These are phyloP conservation scores for Artibeus jamaicensis DNA, from an alignment of 2,797 vertebrate species.

Conservation along the genomic window DNA sequence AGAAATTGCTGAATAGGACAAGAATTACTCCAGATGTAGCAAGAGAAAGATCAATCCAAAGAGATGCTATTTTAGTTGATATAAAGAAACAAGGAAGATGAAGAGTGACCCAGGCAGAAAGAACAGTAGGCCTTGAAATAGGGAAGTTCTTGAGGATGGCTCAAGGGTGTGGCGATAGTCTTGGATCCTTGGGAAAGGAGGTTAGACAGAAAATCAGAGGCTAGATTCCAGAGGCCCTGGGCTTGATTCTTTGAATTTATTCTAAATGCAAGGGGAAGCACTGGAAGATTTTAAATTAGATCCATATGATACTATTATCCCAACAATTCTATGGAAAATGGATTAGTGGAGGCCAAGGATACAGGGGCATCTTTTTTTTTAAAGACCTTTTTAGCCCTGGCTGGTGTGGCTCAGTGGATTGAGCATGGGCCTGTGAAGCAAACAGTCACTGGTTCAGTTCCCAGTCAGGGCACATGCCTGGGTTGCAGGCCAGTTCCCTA, in stretches of 20 bases:
- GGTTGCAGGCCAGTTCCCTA: too few species aligned
- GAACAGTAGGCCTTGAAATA: neutral
- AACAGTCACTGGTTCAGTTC: too few species aligned
- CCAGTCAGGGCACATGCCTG: too few species aligned
- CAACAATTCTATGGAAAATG: neutral
- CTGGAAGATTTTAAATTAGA: neutral
- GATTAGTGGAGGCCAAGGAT: neutral
- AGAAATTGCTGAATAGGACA: neutral
- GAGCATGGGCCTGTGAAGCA: too few species aligned
- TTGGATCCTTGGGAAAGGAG: neutral
- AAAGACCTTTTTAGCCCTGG: too few species aligned
- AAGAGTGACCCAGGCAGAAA: neutral
- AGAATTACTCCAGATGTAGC: neutral
- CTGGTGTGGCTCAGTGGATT: too few species aligned
- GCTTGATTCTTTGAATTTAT: neutral
- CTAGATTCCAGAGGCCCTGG: too few species aligned
- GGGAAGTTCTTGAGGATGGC: neutral
- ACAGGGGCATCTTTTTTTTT: neutral
- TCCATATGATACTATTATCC: neutral
- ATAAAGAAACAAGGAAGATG: neutral
- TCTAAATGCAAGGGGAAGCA: neutral
- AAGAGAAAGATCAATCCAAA: neutral
- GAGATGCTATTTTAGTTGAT: neutral
- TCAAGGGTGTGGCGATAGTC: fast-evolving
- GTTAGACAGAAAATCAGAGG: neutral